These are phyloP conservation scores for Lathronympha strigana DNA, from an alignment of 2,888 invertebrate genomes.

Conservation along the genomic window DNA sequence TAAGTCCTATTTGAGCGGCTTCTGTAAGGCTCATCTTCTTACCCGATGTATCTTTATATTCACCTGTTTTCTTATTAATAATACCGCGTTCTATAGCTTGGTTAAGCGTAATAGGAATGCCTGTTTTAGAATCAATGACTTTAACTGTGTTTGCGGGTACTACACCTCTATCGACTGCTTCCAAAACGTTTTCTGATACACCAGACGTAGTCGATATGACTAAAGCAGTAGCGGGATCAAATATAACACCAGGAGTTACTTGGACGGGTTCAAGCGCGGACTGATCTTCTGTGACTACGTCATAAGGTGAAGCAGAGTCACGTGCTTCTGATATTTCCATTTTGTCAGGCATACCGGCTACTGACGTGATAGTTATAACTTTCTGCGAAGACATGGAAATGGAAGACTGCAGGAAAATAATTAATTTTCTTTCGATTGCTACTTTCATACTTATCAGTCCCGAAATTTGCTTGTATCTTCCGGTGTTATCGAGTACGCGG, in stretches of 20 bases:
- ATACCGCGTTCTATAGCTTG: slow-evolving; percentile 92
- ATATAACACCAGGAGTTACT: slow-evolving; percentile 89
- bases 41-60: slow-evolving; percentile 87
- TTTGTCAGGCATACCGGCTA: slow-evolving; percentile 88
- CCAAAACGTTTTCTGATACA: slow-evolving; percentile 88
- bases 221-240: slow-evolving; percentile 90
- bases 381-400: slow-evolving; percentile 82
- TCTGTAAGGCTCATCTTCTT: slow-evolving; percentile 88
- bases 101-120: slow-evolving; percentile 86
- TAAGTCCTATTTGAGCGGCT: slow-evolving; percentile 90
- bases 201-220: slow-evolving; percentile 89
- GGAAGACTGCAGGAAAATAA: slow-evolving; percentile 84
- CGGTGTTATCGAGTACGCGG: slow-evolving; percentile 90
- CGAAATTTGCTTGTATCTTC: slow-evolving; percentile 86
- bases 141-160: slow-evolving; percentile 87
- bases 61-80: slow-evolving; percentile 88
- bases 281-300: slow-evolving; percentile 60
- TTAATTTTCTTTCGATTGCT: slow-evolving; percentile 87
- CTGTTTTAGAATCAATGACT: slow-evolving; percentile 88
- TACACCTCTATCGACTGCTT: slow-evolving; percentile 90
- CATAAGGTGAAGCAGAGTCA: slow-evolving; percentile 51
- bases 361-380: slow-evolving; percentile 88
- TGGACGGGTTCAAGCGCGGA: slow-evolving; percentile 87
- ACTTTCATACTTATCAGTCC: slow-evolving; percentile 88
- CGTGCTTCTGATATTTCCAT: slow-evolving; percentile 86